Conservation (phyloP, 2,797 vertebrate genomes). For the Syngnathus acus region DNA sequence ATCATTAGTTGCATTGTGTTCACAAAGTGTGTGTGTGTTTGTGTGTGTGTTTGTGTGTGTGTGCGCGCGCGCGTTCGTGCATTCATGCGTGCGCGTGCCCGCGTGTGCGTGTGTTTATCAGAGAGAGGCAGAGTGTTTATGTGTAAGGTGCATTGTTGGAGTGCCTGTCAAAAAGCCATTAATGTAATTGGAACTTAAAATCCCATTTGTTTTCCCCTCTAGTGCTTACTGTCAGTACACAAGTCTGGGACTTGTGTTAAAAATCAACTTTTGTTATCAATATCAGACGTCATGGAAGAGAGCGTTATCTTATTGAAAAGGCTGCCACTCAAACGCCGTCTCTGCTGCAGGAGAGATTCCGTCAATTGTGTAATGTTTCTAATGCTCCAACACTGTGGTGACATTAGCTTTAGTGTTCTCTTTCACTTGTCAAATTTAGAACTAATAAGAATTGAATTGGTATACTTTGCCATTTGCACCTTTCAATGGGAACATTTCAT, state of each 20-base stretch:
- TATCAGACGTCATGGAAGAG: slow-evolving; percentile 48
- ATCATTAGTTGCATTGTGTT: slow-evolving; percentile 59
- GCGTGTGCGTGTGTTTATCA: slow-evolving; percentile 2
- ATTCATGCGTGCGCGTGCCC: slow-evolving; percentile 16
- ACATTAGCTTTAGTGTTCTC: slow-evolving; percentile 1
- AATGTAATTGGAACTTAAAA: slow-evolving; percentile 68
- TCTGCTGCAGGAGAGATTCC: slow-evolving; percentile 22
- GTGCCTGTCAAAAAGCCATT: slow-evolving; percentile 59
- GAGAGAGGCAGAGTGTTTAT: not conserved
- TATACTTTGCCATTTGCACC: not conserved
- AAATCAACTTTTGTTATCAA: slow-evolving; percentile 55
- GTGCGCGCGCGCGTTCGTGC: not conserved
- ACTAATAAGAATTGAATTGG: not conserved
- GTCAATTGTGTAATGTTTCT: slow-evolving; percentile 22
- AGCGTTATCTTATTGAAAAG: slow-evolving; percentile 46
- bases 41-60: slow-evolving; percentile 10
- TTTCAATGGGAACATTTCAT: not conserved
- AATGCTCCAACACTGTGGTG: slow-evolving; percentile 7
- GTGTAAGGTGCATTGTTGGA: slow-evolving; percentile 38
- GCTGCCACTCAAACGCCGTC: slow-evolving; percentile 37
- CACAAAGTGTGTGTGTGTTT: slow-evolving; percentile 16
- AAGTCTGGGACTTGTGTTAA: slow-evolving; percentile 46
- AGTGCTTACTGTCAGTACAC: slow-evolving; percentile 48
- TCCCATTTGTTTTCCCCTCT: slow-evolving; percentile 59
- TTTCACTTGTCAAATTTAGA: not conserved